phyloP scores from a whole-genome alignment of 2,888 invertebrate genomes.

The Idaea dimidiata region DNA sequence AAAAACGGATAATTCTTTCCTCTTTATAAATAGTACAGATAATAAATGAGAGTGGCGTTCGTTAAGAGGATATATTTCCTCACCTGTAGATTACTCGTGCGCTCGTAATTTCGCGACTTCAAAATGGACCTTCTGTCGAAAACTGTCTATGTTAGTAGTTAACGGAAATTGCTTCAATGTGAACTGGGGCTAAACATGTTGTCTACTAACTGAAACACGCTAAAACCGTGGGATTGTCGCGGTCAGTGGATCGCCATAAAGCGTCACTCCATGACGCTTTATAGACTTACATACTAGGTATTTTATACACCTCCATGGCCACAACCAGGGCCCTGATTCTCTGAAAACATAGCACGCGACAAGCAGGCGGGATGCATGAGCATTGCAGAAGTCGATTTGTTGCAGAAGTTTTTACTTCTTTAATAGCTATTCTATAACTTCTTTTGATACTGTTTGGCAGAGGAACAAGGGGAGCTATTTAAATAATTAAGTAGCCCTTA shows the following conservation, averaged over 20 bases:
- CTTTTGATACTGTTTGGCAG: no score
- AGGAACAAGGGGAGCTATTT: no score
- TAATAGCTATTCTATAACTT: no score
- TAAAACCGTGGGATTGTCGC: conserved; percentile 56
- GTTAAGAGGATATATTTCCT: not conserved
- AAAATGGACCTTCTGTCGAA: not conserved
- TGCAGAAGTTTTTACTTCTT: no score
- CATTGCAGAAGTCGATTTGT: no score
- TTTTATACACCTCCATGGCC: not conserved
- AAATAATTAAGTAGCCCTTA: no score
- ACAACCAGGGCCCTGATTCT: no score
- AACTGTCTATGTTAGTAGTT: conserved; percentile 2
- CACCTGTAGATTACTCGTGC: not conserved
- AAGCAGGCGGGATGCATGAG: no score
- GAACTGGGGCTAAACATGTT: conserved; percentile 9
- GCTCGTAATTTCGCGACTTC: not conserved
- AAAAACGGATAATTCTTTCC: no score
- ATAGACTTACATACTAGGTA: conserved; percentile 25
- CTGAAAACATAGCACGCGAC: no score
- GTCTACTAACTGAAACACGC: conserved; percentile 18
- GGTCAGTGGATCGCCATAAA: conserved; percentile 40
- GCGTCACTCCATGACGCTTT: conserved; percentile 36
- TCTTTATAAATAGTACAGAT: no score
- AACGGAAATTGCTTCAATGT: not conserved
- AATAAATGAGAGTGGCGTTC: no score